Evolutionary conservation across 2,113 vertebrate species (phyloP), one percentile per base, ranked within the genome.

Genomic region (Anhinga rufa): DNA sequence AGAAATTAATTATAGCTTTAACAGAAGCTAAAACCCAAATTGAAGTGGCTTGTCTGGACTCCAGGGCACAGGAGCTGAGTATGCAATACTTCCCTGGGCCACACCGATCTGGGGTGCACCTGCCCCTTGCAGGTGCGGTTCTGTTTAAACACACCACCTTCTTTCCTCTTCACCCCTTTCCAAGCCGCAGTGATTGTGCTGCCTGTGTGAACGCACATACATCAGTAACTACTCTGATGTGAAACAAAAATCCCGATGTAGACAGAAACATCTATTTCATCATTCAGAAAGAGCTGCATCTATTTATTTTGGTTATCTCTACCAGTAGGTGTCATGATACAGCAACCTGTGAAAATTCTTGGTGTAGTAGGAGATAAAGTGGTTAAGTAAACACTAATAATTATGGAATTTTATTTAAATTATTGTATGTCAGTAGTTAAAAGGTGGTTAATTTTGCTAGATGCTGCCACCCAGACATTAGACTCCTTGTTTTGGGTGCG

Each of bases 261-360:
- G 58, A n/a, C 42, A 60, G 52, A 62, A 84, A 20, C 5, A 71
- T 19, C 54, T 49, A 12, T 77, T 61, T 70, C 49, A 25, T 51
- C 46, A 8, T n/a, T 46, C 29, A 58, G 74, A 71, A 82, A 48
- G 24, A 84, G 46, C 44, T 40, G 72, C 46, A 54, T 92, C 60
- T 62, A 18, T 84, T 90, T 65, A 29, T 93, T 91, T 90, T 78
- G 34, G 49, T 95, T 94, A 40, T 96, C 36, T 96, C 46, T 83
- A 80, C 97, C 98, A 97, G 96, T 92, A 98, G 98, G 95, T 97
- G 97, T 97, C 97, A 98, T 97, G 92, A 91, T 96, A 93, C 68
- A 82, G 97, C 96, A 98, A 93, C 92, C 87, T 94, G 95, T 97
- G 92, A 98, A 96, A 88, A 70, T 78, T 74, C 78, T 38, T 36